Base-by-base conservation (phyloP, 2,888 invertebrate species). In the Myopa tessellatipennis region DNA sequence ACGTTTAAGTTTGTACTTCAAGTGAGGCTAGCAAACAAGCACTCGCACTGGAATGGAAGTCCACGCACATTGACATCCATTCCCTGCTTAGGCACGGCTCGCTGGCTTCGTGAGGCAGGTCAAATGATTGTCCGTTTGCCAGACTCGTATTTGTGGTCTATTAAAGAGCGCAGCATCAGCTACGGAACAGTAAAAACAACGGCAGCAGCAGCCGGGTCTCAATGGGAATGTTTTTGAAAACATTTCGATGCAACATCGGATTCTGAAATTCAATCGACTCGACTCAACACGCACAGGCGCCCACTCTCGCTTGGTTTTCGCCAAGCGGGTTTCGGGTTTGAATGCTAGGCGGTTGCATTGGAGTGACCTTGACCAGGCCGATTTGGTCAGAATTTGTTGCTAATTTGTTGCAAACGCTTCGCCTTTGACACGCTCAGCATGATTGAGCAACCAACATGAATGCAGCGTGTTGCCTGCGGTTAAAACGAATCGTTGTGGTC, bases 401-500 rank as follows among this genome's bases (percentile, higher is more conserved):
- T 34, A 63, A 63, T 63, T 63, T 38, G 55, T 55, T 55, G 8
- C 26, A 26, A 55, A 55, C 38, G 65, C 68, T 3, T n/a, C n/a
- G 68, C 68, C 36, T 65, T 14, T 36, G 65, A 26, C 4, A 5
- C 36, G 36, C 36, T 8, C 16, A 55, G 55, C 55, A 55, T 6
- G 16, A 55, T 14, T n/a, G n/a, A n/a, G 55, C 55, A 55, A 55
- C n/a, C 55, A 16, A 67, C 67, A 26, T 26, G 26, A 26, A 26
- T 26, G 26, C 26, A 14, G 52, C 50, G 70, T 70, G 70, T 70
- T 52, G 70, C 50, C 4, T 50, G 50, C 52, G 70, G 70, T 52
- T 70, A 5, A 18, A 52, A 45, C 55, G 26, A 70, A 50, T 70
- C 45, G 70, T 34, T 55, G 58, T 55, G 71, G 71, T 58, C 71